Base-by-base conservation (phyloP, 2,888 invertebrate genomes). In the Acleris cristana region DNA sequence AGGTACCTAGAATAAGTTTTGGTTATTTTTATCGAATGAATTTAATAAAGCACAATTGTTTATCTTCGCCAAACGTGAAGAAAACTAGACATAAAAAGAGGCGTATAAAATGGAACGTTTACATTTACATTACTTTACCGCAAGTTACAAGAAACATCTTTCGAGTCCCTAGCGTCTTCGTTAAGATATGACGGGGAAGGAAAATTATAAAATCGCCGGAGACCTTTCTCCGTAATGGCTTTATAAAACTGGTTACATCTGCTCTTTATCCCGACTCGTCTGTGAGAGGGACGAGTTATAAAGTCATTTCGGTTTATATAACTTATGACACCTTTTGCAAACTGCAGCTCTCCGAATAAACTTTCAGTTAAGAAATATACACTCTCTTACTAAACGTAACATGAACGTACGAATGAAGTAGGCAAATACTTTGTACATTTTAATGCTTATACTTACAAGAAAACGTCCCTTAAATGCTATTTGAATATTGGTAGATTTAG, bases 221-320 rank as follows among this genome's bases (percentile, higher is more conserved):
- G 40, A 40, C 40, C n/a, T 8, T 54, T 60, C 57, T 51, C 57
- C 44, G 26, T 64, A 45, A 65, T 23, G 49, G 23, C 23, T 23
- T 56, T 65, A 40, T 44, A 65, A 56, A 61, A 51, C 55, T 55
- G 59, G 49, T 55, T 65, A 54, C 40, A 51, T 40, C 30, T 51
- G 26, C 55, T 59, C 53, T 40, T 12, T 40, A 10, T 14, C 51
- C 44, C 30, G 14, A 12, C 48, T 30, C 34, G 18, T 55, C 55
- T 40, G 54, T 19, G 55, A 40, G 60, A 16, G 55, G 56, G 61
- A 30, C 56, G 55, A 56, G 61, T 59, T 48, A 49, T n/a, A 23
- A 54, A 44, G 26, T 53, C 26, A 44, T 53, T 54, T 55, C 48
- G 48, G 21, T 34, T 44, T 45, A 8, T 44, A 23, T 30, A 52